Percentiles rank a stretch among this genome's conserved stretches.
Evolutionary conservation across 1,140 invertebrate species (phyloP).

Genomic region (Neomicropteryx cornuta): DNA sequence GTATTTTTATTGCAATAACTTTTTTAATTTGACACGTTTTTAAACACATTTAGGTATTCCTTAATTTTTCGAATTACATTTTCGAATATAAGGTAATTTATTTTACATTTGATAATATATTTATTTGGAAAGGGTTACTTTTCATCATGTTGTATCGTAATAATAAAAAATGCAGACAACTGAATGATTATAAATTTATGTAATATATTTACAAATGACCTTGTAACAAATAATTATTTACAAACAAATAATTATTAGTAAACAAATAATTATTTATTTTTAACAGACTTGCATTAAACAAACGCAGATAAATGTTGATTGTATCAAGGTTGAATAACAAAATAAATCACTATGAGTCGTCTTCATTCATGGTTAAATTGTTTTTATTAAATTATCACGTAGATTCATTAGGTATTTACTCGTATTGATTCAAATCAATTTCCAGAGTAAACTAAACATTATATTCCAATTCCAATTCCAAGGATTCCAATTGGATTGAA

Average conservation of each 20-base stretch:
- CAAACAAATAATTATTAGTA: neutral
- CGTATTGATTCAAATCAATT: no score
- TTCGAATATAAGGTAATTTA: neutral
- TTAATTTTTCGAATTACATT: neutral
- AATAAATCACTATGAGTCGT: no score
- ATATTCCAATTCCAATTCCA: no score
- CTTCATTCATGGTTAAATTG: no score
- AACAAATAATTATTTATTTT: no score
- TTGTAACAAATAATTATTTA: neutral
- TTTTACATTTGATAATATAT: neutral
- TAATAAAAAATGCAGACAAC: neutral
- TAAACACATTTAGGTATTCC: neutral
- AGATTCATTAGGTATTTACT: no score
- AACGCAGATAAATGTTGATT: no score
- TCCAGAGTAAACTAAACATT: no score
- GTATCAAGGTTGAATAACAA: no score
- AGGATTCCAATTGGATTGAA: no score
- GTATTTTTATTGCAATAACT: constrained; percentile 1
- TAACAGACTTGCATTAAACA: no score
- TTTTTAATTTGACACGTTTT: neutral
- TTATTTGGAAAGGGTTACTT: neutral
- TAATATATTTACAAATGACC: constrained; percentile 1
- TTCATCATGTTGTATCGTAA: neutral
- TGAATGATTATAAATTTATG: neutral
- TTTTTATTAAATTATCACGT: no score